phyloP scores from a whole-genome alignment of 2,888 invertebrate species.

The Teleogryllus oceanicus region DNA sequence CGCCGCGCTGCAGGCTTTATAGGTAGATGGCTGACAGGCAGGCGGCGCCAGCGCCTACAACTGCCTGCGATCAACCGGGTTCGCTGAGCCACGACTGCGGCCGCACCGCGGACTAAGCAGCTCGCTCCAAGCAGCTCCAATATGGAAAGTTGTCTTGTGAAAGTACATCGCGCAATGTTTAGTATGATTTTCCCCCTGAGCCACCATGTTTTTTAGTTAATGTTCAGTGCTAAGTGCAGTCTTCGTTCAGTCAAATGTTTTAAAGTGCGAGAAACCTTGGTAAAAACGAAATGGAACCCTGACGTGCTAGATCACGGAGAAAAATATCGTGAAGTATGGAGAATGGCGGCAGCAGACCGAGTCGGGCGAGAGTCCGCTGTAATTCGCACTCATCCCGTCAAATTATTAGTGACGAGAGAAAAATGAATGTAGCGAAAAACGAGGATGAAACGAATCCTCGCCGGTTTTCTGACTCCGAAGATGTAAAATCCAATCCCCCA shows the following conservation, averaged over 20 bases:
- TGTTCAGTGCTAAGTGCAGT: not conserved
- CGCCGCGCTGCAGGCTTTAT: too few species aligned
- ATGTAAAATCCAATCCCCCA: conserved; percentile 29
- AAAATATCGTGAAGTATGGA: conserved; percentile 19
- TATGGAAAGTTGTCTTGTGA: conserved; percentile 11
- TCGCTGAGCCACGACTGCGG: not conserved
- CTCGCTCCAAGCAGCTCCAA: not conserved
- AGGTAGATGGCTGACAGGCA: too few species aligned
- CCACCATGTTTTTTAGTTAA: not conserved
- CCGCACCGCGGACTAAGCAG: not conserved
- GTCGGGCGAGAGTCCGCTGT: conserved; percentile 34
- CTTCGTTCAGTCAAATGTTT: not conserved
- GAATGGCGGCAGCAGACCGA: conserved; percentile 31
- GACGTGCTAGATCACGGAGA: not conserved
- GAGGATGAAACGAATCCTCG: conserved; percentile 40
- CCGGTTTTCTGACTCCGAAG: conserved; percentile 42
- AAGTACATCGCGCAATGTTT: not conserved
- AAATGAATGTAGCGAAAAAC: conserved; percentile 33
- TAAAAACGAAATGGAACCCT: not conserved
- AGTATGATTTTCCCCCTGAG: not conserved
- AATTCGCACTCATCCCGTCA: conserved; percentile 31
- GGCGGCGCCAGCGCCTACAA: not conserved
- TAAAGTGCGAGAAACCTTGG: not conserved
- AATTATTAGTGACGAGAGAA: conserved; percentile 38
- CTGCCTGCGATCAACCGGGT: not conserved